Evolutionary conservation across 1,140 invertebrate genomes (phyloP), one percentile per base, ranked within the genome.

Genomic region (Cydia amplana): DNA sequence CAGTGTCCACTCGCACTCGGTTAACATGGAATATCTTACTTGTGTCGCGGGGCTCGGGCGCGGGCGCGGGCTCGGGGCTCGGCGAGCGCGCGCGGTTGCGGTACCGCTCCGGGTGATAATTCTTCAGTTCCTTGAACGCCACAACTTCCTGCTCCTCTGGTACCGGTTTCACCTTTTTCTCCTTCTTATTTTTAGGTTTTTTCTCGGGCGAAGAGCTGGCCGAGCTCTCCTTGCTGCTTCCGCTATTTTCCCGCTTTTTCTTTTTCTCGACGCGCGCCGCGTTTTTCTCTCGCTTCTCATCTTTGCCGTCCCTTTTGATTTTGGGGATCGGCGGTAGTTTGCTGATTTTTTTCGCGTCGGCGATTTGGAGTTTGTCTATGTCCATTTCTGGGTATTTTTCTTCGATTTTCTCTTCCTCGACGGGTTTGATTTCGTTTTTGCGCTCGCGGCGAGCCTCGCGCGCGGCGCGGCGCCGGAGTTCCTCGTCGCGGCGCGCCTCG

Each of bases 71-170:
- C 78, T 91, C 91, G 9, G 92, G 94, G 86, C 94, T 95, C 49
- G 91, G 89, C 0, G 91, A 92, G 74, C 91, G 91, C 77, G 95
- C 93, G 82, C 94, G 94, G 83, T 95, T 95, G 63, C 95, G 90
- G 88, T 95, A 96, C 87, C 95, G 91, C 79, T 94, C 94, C 86
- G 94, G 95, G 75, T 93, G 87, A 74, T 93, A 94, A 49, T 93
- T 92, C 77, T 94, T 94, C 14, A 95, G 91, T 79, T 95, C 95
- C 89, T 95, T 95, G 86, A 94, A 95, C 77, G 93, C 84, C 16
- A 93, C 89, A 73, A 85, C 75, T 74, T 85, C 84, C 20, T 82
- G 70, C 72, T 84, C 80, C 25, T 81, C 77, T 18, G 78, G 77
- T 2, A 82, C 83, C 14, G 79, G 70, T 7, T 78, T 28, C 55